Percentiles rank a stretch among this genome's conserved stretches.
Evolutionary conservation across 92 coral and sea anemone genomes (phyloP).

Genomic region (Ricordea florida): DNA sequence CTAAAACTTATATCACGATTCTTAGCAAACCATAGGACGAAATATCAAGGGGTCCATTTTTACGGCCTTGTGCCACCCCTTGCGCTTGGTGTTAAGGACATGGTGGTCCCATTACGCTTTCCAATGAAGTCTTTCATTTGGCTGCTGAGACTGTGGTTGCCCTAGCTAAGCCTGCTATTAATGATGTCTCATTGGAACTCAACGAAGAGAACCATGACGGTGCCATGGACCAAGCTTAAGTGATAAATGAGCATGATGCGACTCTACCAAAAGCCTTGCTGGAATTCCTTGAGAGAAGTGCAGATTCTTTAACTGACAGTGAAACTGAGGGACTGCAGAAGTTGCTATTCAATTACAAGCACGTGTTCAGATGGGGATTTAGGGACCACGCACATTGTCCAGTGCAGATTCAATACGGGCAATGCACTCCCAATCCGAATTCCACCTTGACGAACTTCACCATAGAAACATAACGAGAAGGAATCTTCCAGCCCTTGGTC

Average conservation of each 20-base stretch:
- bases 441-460: constrained; percentile 30
- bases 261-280: neutral
- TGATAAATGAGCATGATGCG: neutral
- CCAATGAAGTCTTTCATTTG: neutral
- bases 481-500: constrained; percentile 40
- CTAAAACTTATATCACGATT: neutral
- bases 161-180: constrained; percentile 5
- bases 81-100: no score
- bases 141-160: constrained; percentile 27
- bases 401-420: constrained; percentile 16
- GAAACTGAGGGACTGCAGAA: neutral
- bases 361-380: constrained; percentile 17
- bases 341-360: no score
- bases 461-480: constrained; percentile 19
- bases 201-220: neutral
- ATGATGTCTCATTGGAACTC: neutral
- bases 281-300: neutral
- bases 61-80: neutral
- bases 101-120: neutral
- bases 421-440: constrained; percentile 29
- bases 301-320: neutral
- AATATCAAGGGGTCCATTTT: no score
- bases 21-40: constrained; percentile 5
- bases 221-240: neutral
- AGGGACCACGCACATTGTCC: constrained; percentile 18